These are phyloP conservation scores for Aporophyla lueneburgensis DNA, from an alignment of 2,888 invertebrate genomes.

Conservation along the genomic window DNA sequence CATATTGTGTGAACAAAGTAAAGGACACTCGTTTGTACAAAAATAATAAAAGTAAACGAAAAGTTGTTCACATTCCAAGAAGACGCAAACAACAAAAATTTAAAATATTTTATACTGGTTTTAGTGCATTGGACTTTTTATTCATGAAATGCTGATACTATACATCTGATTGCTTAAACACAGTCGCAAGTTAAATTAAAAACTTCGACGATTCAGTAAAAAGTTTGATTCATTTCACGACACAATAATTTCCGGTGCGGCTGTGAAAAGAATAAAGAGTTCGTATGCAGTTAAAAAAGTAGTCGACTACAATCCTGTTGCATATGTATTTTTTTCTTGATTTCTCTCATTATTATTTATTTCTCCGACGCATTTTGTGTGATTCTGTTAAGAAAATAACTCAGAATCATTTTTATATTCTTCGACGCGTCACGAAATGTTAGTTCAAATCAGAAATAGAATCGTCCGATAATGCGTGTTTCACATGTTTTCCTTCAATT, in stretches of 20 bases:
- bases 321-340: background rate
- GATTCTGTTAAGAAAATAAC: constrained; percentile 24
- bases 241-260: constrained; percentile 18
- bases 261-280: constrained; percentile 12
- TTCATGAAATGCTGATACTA: constrained; percentile 70
- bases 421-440: constrained; percentile 27
- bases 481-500: constrained; percentile 24
- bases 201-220: constrained; percentile 66
- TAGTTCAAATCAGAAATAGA: constrained; percentile 39
- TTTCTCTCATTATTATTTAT: background rate
- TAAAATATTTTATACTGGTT: constrained; percentile 22
- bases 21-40: background rate
- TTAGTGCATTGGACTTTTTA: constrained; percentile 45
- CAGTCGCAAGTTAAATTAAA: constrained; percentile 76
- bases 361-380: background rate
- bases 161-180: constrained; percentile 67
- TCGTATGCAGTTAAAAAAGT: background rate
- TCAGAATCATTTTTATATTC: constrained; percentile 38
- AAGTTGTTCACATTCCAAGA: background rate
- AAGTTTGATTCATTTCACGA: constrained; percentile 67
- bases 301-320: background rate
- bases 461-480: constrained; percentile 38
- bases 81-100: background rate
- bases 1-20: background rate
- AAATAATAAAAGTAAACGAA: constrained; percentile 1